Percentiles rank a stretch among this genome's conserved stretches.
phyloP scores from a whole-genome alignment of 2,797 vertebrate genomes.

The Zenarchopterus dispar region DNA sequence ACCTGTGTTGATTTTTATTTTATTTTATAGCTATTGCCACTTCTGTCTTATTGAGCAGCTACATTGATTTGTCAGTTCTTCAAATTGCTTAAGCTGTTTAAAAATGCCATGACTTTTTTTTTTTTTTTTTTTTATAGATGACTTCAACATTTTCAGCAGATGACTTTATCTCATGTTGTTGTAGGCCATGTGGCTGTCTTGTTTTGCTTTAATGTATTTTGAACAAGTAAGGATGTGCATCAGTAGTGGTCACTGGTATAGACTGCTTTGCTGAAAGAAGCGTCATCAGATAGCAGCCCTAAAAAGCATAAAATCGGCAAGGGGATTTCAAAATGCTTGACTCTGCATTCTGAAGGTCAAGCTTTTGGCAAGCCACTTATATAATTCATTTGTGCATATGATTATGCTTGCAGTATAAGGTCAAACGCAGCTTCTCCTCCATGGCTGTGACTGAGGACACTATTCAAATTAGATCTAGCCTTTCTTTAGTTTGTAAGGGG shows the following conservation, averaged over 20 bases:
- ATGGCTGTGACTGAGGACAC: background rate
- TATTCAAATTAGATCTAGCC: background rate
- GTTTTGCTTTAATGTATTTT: background rate
- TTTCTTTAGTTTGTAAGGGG: conserved; percentile 1
- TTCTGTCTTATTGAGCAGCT: no score
- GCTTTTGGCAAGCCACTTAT: conserved; percentile 4
- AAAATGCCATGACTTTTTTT: background rate
- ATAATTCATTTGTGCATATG: conserved; percentile 6
- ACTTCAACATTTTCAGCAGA: no score
- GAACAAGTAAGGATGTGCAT: background rate
- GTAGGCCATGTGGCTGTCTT: background rate
- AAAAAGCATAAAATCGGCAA: background rate
- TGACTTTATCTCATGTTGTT: no score
- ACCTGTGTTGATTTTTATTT: background rate
- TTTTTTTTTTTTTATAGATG: no score
- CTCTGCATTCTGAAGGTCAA: conserved; percentile 10
- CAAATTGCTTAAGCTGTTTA: background rate
- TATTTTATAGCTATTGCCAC: background rate
- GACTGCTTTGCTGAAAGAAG: background rate
- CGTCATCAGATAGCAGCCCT: no score
- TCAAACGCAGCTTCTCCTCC: conserved; percentile 8
- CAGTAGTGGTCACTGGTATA: no score
- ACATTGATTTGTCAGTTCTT: no score
- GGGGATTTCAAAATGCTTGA: background rate
- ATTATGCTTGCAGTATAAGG: conserved; percentile 4